Conservation (phyloP, 2,797 vertebrate species). For the Microctenopoma lineatum region DNA sequence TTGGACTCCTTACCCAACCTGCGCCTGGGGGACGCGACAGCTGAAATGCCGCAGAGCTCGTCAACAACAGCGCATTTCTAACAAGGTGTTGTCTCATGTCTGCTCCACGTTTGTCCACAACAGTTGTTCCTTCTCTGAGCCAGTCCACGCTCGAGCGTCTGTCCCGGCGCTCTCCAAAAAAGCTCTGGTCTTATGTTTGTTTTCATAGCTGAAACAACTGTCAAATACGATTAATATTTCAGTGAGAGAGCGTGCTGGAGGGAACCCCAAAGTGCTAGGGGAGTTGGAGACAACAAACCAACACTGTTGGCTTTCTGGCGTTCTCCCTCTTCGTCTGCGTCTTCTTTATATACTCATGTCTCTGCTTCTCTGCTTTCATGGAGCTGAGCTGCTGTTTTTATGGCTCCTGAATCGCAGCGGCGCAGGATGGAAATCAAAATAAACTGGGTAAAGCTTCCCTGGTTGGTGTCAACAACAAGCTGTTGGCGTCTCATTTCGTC, state of each 20-base stretch:
- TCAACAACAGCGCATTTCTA: slow-evolving; percentile 48
- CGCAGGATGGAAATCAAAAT: slow-evolving; percentile 36
- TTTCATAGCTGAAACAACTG: slow-evolving; percentile 78
- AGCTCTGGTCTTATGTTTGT: slow-evolving; percentile 61
- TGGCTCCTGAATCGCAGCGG: slow-evolving; percentile 30
- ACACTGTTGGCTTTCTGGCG: slow-evolving; percentile 47
- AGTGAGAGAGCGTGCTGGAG: slow-evolving; percentile 65
- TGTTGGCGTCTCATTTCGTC: slow-evolving; percentile 38
- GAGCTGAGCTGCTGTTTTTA: slow-evolving; percentile 30
- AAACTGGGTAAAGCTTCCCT: slow-evolving; percentile 17
- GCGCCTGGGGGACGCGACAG: slow-evolving; percentile 22
- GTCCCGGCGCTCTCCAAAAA: slow-evolving; percentile 47
- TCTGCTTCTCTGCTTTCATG: slow-evolving; percentile 19
- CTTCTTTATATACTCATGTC: background rate
- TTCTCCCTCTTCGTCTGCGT: slow-evolving; percentile 27
- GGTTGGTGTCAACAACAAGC: slow-evolving; percentile 29
- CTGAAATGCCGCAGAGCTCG: slow-evolving; percentile 24
- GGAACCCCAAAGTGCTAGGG: slow-evolving; percentile 59
- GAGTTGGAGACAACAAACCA: slow-evolving; percentile 66
- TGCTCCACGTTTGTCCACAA: slow-evolving; percentile 26
- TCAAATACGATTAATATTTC: slow-evolving; percentile 82
- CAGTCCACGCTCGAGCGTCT: slow-evolving; percentile 25
- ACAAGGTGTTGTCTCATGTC: slow-evolving; percentile 44
- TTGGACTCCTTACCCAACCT: background rate
- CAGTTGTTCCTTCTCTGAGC: slow-evolving; percentile 51